Evolutionary conservation across 2,888 invertebrate species (phyloP), one percentile per base, ranked within the genome.

Genomic region (Euproctis similis): DNA sequence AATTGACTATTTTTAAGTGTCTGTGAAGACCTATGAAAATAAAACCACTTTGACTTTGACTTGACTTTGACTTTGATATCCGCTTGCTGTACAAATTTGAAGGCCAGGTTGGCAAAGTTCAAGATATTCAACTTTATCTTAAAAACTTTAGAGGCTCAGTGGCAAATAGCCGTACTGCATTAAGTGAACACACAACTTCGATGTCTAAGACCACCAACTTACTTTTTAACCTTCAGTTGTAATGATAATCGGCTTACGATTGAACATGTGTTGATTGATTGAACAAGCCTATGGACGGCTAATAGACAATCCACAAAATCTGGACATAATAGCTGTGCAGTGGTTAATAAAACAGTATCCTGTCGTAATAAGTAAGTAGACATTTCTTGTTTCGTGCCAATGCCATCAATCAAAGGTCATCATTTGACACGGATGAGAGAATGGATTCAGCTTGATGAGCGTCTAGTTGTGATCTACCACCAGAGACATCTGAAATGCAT

Each of bases 351-450:
- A 25, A 8, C 3, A 1, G 10, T 17, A 25, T 8, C 25, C 25
- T 3, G 25, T 25, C 5, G 9, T 14, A n/a, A n/a, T n/a, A n/a
- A 11, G 6, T 25, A 9, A 16, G 16, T 16, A 3, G 25, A 8
- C 25, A 25, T 6, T 25, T 25, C 11, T 24, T 30, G 29, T 4
- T 30, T 1, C 12, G 29, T 2, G 12, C 24, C 2, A 30, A 30
- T 20, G 20, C 29, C 1, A 12, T 30, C 8, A 12, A 24, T 17
- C 7, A 1, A 19, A 8, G 6, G 6, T 12, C 26, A 1, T 2
- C 12, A 9, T 11, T 19, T 13, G 8, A 8, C 1, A 9, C 9
- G 3, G 3, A 4, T n/a, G 26, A 26, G 9, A 12, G 26, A n/a
- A 12, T 8, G 1, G 2, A 1, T 8, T 8, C n/a, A 1, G 8